Percentiles rank a stretch among this genome's conserved stretches.
phyloP scores from a whole-genome alignment of 2,797 vertebrate species.

The Sylvilagus floridanus region DNA sequence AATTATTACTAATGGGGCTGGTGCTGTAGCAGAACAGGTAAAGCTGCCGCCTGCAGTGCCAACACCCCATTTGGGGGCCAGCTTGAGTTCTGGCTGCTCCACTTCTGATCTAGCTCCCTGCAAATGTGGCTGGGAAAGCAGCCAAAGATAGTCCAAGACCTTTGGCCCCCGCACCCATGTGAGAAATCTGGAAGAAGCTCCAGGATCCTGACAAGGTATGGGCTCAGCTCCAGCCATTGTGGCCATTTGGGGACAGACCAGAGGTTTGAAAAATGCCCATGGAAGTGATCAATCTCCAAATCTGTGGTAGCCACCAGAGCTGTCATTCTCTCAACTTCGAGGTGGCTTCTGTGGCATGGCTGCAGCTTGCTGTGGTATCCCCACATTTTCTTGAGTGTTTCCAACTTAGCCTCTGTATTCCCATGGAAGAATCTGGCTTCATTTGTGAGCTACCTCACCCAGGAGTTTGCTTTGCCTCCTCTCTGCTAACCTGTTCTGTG shows the following conservation, averaged over 20 bases:
- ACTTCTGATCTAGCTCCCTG: too few relatives aligned
- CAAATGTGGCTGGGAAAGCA: too few relatives aligned
- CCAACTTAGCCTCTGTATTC: background rate
- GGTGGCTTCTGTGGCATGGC: background rate
- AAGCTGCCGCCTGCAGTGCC: too few relatives aligned
- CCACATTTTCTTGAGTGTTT: background rate
- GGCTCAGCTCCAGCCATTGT: too few relatives aligned
- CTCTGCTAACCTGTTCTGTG: background rate
- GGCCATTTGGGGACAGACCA: too few relatives aligned
- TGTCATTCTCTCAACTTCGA: background rate
- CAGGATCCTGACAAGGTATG: too few relatives aligned
- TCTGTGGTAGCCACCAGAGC: background rate
- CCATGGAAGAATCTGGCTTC: background rate
- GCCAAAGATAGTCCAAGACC: too few relatives aligned
- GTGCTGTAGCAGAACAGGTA: too few relatives aligned
- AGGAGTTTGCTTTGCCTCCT: background rate
- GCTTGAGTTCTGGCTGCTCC: too few relatives aligned
- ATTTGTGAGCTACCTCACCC: background rate
- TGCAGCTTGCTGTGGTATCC: background rate
- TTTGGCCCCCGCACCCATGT: too few relatives aligned
- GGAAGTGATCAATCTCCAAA: background rate
- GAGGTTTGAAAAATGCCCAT: background rate
- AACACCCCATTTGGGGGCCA: too few relatives aligned
- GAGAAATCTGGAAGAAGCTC: too few relatives aligned
- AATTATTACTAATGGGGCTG: background rate